Percentiles rank a stretch among this genome's conserved stretches.
These are phyloP conservation scores for Baryphthengus martii DNA, from an alignment of 2,113 vertebrate species.

Conservation along the genomic window DNA sequence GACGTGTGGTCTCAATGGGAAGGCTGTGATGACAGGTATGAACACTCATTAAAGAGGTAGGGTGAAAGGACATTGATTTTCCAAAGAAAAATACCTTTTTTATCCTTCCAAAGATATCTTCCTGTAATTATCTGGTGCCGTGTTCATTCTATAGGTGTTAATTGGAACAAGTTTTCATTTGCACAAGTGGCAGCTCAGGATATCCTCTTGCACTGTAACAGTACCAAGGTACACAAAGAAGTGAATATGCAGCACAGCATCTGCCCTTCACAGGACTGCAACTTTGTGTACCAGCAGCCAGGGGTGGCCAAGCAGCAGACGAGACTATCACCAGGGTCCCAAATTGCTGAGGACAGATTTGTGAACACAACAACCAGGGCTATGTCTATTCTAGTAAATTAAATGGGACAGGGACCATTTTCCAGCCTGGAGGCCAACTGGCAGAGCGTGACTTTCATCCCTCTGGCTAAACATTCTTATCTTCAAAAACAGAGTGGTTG, in stretches of 20 bases:
- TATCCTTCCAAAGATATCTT: constrained; percentile 19
- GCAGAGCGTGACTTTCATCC: background rate
- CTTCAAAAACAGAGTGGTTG: background rate
- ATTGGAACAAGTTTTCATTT: constrained; percentile 59
- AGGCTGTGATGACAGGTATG: constrained; percentile 26
- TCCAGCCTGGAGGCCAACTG: background rate
- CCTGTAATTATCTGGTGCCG: constrained; percentile 25
- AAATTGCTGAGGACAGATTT: constrained; percentile 13
- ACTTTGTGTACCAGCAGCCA: background rate
- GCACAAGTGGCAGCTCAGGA: background rate
- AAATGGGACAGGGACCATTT: background rate
- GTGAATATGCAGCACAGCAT: background rate
- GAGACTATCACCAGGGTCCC: background rate
- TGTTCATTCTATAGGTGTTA: constrained; percentile 13
- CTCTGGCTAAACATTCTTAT: background rate
- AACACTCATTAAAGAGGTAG: constrained; percentile 8
- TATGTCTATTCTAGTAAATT: background rate
- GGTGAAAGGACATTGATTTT: constrained; percentile 32
- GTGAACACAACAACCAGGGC: background rate
- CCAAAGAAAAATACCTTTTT: constrained; percentile 27
- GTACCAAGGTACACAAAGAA: background rate
- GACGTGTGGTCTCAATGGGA: background rate
- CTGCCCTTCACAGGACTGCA: background rate
- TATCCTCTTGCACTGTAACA: background rate
- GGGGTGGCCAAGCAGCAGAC: background rate